A percentile compares a stretch with the other conserved stretches of the same genome.
Evolutionary conservation across 2,113 vertebrate genomes (phyloP).

Genomic region (Cyprinodon variegatus): DNA sequence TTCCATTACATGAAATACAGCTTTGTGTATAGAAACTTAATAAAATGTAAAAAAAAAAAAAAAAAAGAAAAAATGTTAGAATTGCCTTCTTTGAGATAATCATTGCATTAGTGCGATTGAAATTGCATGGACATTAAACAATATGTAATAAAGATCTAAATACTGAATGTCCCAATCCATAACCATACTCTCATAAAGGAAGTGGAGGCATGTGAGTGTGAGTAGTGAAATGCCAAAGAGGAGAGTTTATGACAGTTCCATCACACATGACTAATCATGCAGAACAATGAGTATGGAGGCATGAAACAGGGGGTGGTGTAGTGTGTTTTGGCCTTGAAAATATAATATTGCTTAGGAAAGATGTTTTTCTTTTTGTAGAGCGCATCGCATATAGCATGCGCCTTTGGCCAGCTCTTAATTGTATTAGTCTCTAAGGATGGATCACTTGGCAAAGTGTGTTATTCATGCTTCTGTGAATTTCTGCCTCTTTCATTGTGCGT

Average conservation of each 20-base stretch:
- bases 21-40: background rate
- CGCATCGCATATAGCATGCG: conserved; percentile 45
- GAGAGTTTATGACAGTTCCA: conserved; percentile 43
- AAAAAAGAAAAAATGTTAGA: background rate
- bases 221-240: conserved; percentile 5
- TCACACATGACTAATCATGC: conserved; percentile 64
- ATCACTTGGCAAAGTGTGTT: conserved; percentile 23
- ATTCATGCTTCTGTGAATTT: conserved; percentile 19
- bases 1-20: background rate
- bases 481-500: conserved; percentile 15
- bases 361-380: conserved; percentile 28
- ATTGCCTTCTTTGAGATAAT: background rate
- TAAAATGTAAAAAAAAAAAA: background rate
- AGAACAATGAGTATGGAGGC: conserved; percentile 58
- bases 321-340: conserved; percentile 53
- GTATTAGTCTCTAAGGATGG: conserved; percentile 18
- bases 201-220: conserved; percentile 1
- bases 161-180: too few species aligned
- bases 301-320: conserved; percentile 29
- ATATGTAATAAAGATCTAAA: background rate
- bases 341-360: conserved; percentile 45
- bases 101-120: background rate
- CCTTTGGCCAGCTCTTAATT: conserved; percentile 30
- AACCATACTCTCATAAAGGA: background rate
- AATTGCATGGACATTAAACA: background rate